Base-by-base conservation (phyloP, 1,140 invertebrate genomes). In the Ceratina calcarata region DNA sequence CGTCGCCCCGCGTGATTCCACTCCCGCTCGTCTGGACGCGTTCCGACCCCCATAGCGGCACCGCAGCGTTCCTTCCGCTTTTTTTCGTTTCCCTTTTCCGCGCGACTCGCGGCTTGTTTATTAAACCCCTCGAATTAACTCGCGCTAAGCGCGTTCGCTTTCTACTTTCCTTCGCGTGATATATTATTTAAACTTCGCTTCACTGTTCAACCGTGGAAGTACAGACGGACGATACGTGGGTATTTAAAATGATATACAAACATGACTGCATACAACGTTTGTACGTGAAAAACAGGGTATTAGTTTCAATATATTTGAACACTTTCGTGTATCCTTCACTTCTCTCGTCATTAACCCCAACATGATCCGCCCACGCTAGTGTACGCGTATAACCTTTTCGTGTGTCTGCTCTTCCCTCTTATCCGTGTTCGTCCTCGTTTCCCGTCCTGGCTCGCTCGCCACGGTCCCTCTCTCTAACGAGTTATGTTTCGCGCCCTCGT, bases 51-150 rank as follows among this genome's bases (percentile, higher is more conserved):
- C 45, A 27, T 72, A 64, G 55, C 24, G 32, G 61, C 69, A 49
- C 55, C 73, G 32, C 72, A 69, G 20, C 72, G 18, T 18, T 37
- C 10, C 20, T 24, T 22, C 55, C 55, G 60, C 55, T 32, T 45
- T 45, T 8, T 85, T 76, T 78, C 45, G 20, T 32, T 45, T n/a
- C 8, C 24, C 13, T 45, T 27, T n/a, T 22, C 24, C 3, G 0
- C 55, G 27, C 53, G 12, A 0, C 77, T 74, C 67, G 67, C 22
- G 57, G 70, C 69, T 88, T 89, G 84, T 88, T 89, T 91, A 90
- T 91, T 90, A 90, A 89, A 91, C 88, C 87, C 89, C 90, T 73
- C 69, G 87, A 87, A 89, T 90, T 89, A 90, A 88, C 89, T 86
- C 71, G 83, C 70, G 85, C 86, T 83, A 81, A 71, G 73, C 82